Evolutionary conservation across 2,113 vertebrate genomes (phyloP).

Genomic region (Engystomops pustulosus): DNA sequence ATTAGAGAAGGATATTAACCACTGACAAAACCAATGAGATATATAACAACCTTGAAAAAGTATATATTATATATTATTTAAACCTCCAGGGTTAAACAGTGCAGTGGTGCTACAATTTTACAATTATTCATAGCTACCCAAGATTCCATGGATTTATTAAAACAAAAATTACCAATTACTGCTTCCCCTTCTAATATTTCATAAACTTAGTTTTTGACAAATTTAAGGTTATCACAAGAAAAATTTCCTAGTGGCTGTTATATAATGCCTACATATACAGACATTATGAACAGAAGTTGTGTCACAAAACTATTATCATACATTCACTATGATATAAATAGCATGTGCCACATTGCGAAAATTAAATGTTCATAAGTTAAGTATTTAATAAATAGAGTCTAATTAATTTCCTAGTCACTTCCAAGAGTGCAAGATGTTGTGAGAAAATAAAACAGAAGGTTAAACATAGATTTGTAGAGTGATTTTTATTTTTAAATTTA

Average conservation of each 20-base stretch:
- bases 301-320: conserved; percentile 14
- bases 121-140: too few relatives aligned
- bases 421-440: conserved; percentile 24
- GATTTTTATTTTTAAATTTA: background rate
- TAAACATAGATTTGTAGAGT: conserved; percentile 6
- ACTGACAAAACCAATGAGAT: too few relatives aligned
- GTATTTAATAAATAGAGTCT: conserved; percentile 12
- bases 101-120: too few relatives aligned
- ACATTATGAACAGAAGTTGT: conserved; percentile 20
- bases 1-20: too few relatives aligned
- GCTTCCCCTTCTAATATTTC: background rate
- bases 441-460: conserved; percentile 18
- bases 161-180: too few relatives aligned
- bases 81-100: too few relatives aligned
- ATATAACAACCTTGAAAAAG: too few relatives aligned
- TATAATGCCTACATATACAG: background rate
- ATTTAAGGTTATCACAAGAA: background rate
- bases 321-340: conserved; percentile 30
- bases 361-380: background rate
- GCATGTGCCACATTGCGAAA: conserved; percentile 11
- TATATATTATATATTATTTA: too few relatives aligned
- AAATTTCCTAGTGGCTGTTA: background rate
- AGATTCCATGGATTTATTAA: too few relatives aligned
- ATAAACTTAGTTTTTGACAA: background rate
- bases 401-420: conserved; percentile 18